Percentiles rank a stretch among this genome's conserved stretches.
Conservation (phyloP, 1,140 invertebrate genomes). For the Whitmania pigra region DNA sequence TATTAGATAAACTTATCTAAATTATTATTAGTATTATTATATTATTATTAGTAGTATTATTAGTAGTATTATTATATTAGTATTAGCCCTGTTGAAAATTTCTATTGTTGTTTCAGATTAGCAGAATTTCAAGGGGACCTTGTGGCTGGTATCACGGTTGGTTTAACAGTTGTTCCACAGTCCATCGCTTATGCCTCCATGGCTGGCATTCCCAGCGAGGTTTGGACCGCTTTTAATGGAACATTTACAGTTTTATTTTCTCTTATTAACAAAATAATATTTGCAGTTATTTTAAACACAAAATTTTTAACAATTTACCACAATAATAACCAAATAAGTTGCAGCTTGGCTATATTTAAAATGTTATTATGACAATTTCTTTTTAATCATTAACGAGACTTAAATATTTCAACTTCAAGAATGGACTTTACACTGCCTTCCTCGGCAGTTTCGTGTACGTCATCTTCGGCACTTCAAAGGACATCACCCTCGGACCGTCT, state of each 20-base stretch:
- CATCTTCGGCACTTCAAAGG: slow-evolving; percentile 64
- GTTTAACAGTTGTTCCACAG: slow-evolving; percentile 69
- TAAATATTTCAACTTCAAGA: background rate
- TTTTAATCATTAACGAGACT: background rate
- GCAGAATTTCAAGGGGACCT: slow-evolving; percentile 28
- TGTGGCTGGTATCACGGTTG: slow-evolving; percentile 67
- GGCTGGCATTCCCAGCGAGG: slow-evolving; percentile 57
- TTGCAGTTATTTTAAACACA: background rate
- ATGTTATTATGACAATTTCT: no score
- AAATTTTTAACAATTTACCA: background rate
- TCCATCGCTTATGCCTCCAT: slow-evolving; percentile 68
- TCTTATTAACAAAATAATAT: background rate
- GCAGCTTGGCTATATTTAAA: no score
- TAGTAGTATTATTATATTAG: background rate
- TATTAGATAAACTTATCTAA: no score
- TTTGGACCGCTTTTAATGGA: no score
- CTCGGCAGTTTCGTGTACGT: slow-evolving; percentile 76
- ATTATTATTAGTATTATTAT: background rate
- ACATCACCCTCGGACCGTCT: slow-evolving; percentile 42
- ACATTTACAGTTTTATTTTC: no score
- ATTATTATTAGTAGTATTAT: background rate
- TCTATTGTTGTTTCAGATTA: background rate
- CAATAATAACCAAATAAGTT: background rate
- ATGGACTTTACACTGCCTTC: slow-evolving; percentile 75
- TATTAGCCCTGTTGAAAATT: background rate